Evolutionary conservation across 2,113 vertebrate genomes (phyloP).

Genomic region (Campylomormyrus numenius): DNA sequence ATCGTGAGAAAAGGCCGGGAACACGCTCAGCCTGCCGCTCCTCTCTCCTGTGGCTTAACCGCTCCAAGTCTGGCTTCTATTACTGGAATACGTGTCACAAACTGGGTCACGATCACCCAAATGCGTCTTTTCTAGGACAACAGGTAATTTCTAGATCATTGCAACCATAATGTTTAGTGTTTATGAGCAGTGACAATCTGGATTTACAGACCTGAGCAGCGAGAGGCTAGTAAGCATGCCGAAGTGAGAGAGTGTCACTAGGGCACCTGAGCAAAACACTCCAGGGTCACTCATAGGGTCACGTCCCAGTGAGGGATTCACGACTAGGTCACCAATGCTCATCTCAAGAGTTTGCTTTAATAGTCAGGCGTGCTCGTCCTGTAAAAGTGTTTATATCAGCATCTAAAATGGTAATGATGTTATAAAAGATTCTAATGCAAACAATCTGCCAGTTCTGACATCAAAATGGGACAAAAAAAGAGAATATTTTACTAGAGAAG

Average conservation of each 20-base stretch:
- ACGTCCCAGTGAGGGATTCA: not conserved
- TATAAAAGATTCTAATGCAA: not conserved
- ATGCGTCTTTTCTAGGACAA: slow-evolving; percentile 27
- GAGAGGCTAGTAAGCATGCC: not conserved
- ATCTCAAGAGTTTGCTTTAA: not conserved
- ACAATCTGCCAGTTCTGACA: not conserved
- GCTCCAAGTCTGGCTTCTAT: slow-evolving; percentile 52
- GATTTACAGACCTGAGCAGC: not conserved
- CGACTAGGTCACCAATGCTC: not conserved
- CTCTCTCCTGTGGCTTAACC: slow-evolving; percentile 29
- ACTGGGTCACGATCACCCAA: slow-evolving; percentile 51
- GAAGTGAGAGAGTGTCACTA: not conserved
- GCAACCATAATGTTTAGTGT: not conserved
- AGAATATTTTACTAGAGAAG: not conserved
- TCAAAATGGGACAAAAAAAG: not conserved
- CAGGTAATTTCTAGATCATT: slow-evolving; percentile 22
- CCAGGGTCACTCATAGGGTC: not conserved
- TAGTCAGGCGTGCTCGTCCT: not conserved
- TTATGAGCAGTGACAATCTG: not conserved
- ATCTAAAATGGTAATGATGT: not conserved
- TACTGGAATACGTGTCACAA: slow-evolving; percentile 53
- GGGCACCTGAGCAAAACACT: not conserved
- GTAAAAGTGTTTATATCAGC: not conserved
- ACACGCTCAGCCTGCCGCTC: not conserved
- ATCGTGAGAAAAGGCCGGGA: not conserved